Conservation (phyloP, 2,888 invertebrate genomes). For the Tortrix viridana region DNA sequence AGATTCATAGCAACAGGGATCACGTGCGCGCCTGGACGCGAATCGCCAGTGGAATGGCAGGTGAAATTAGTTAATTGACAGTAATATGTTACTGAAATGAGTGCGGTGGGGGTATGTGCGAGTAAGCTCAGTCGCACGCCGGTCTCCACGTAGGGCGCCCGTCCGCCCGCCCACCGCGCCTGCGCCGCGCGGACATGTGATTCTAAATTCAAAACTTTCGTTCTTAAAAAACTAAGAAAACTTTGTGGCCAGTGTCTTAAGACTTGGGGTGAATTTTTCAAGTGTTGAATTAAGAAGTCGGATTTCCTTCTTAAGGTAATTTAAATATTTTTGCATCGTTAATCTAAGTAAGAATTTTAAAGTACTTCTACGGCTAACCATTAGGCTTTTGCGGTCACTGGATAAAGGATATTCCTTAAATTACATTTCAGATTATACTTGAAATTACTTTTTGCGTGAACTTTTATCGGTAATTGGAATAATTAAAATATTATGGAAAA, state of each 20-base stretch:
- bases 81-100: constrained; percentile 39
- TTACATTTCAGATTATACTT: no score
- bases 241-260: constrained; percentile 9
- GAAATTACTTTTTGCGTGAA: no score
- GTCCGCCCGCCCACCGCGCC: constrained; percentile 66
- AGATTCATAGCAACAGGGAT: constrained; percentile 5
- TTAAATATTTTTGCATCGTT: constrained; percentile 41
- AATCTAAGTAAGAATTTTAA: constrained; percentile 23
- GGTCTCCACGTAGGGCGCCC: constrained; percentile 53
- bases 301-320: constrained; percentile 53
- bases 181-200: constrained; percentile 44
- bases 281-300: constrained; percentile 38
- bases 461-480: no score
- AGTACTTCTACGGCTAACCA: no score
- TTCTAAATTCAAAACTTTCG: constrained; percentile 25
- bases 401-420: no score
- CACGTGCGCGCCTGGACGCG: constrained; percentile 22
- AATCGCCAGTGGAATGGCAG: constrained; percentile 24
- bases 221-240: constrained; percentile 9
- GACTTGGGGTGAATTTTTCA: constrained; percentile 14
- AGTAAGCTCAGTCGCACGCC: constrained; percentile 51
- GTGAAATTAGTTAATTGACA: constrained; percentile 40
- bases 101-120: not conserved
- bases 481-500: no score
- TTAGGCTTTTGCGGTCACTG: no score